Evolutionary conservation across 1,140 invertebrate genomes (phyloP).

Genomic region (Cydia amplana): DNA sequence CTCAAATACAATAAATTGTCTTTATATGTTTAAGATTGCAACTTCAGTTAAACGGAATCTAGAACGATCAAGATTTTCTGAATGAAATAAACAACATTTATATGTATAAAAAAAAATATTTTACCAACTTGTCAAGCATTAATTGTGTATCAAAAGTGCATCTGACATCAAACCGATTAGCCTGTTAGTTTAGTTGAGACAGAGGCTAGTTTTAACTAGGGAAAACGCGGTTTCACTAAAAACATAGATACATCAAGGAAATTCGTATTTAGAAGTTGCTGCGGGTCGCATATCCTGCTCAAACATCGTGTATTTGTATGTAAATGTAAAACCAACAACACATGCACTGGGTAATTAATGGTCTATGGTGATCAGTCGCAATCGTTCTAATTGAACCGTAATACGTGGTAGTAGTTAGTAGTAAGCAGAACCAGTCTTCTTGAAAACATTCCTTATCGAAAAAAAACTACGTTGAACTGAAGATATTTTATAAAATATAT

Average conservation of each 20-base stretch:
- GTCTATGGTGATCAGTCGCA: not conserved
- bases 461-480: not conserved
- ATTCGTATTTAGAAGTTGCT: not conserved
- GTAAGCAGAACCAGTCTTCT: not conserved
- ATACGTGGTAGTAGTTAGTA: too few relatives aligned
- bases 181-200: too few relatives aligned
- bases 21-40: not conserved
- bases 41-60: not conserved
- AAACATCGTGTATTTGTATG: conserved; percentile 8
- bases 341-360: conserved; percentile 1
- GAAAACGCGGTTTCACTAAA: too few relatives aligned
- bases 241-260: too few relatives aligned
- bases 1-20: not conserved
- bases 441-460: not conserved
- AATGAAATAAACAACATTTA: too few relatives aligned
- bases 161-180: too few relatives aligned
- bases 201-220: too few relatives aligned
- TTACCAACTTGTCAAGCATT: too few relatives aligned
- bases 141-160: too few relatives aligned
- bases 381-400: not conserved
- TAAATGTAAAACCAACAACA: conserved; percentile 1
- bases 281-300: not conserved
- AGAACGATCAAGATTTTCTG: not conserved
- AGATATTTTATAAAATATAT: too few relatives aligned
- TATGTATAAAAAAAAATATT: too few relatives aligned